phyloP scores from a whole-genome alignment of 2,888 invertebrate genomes.

The Parnassius apollo region DNA sequence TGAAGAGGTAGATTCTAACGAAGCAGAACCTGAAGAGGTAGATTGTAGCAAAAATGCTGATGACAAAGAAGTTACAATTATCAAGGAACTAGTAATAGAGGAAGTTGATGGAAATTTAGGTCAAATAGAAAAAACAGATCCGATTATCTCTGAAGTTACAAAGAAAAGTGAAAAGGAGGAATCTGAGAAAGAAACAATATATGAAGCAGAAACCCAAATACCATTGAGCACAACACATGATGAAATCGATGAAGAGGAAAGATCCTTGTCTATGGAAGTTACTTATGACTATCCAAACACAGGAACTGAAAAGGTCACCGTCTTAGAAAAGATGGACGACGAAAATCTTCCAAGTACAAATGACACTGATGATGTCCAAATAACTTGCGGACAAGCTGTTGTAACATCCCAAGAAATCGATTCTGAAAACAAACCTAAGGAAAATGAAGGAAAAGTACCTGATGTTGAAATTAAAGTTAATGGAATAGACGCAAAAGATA shows the following conservation, averaged over 20 bases:
- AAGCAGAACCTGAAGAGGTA: constrained; percentile 10
- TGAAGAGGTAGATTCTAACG: constrained; percentile 10
- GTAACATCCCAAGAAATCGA: constrained; percentile 51
- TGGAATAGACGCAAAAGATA: constrained; percentile 36
- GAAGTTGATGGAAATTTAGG: constrained; percentile 29
- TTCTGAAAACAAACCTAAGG: constrained; percentile 35
- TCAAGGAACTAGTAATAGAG: constrained; percentile 26
- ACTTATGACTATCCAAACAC: constrained; percentile 54
- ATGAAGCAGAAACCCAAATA: constrained; percentile 56
- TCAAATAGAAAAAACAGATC: constrained; percentile 19
- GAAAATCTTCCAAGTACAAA: constrained; percentile 64
- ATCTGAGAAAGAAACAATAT: constrained; percentile 28
- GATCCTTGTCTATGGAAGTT: constrained; percentile 56
- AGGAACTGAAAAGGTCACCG: constrained; percentile 42
- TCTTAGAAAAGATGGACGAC: constrained; percentile 58
- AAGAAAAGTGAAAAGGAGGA: constrained; percentile 12
- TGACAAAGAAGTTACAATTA: background rate
- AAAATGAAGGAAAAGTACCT: constrained; percentile 26
- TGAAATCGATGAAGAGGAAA: constrained; percentile 46
- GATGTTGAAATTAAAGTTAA: constrained; percentile 44
- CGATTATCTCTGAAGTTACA: constrained; percentile 5
- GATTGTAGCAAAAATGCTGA: background rate
- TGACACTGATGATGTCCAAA: constrained; percentile 68
- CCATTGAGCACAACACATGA: constrained; percentile 45
- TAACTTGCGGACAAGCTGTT: constrained; percentile 63